Conservation (phyloP, 2,888 invertebrate genomes). For the Lasioglossum malachurum region DNA sequence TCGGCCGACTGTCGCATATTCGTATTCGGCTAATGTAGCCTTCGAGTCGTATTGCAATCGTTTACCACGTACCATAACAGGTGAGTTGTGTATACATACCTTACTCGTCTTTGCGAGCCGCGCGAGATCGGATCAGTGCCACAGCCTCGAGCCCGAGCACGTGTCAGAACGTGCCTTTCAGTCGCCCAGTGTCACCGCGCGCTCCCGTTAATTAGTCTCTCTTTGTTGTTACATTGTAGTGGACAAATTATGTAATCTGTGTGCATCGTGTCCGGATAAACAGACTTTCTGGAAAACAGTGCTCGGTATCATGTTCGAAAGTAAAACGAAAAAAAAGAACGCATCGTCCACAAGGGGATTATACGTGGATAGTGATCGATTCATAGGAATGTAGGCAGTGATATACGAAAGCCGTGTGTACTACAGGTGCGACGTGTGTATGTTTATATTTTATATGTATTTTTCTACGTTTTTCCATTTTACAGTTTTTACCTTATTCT, state of each 20-base stretch:
- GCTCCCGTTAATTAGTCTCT: conserved; percentile 51
- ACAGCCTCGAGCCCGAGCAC: conserved; percentile 63
- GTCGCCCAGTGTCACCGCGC: conserved; percentile 59
- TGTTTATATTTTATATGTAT: conserved; percentile 2
- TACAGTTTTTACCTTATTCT: neutral
- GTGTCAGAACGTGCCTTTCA: conserved; percentile 62
- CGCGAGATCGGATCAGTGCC: conserved; percentile 65
- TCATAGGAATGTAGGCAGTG: conserved; percentile 18
- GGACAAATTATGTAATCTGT: conserved; percentile 62
- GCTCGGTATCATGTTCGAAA: conserved; percentile 39
- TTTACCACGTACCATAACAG: conserved; percentile 63
- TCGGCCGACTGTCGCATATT: conserved; percentile 27
- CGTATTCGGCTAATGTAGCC: conserved; percentile 46
- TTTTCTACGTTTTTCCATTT: neutral
- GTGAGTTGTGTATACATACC: conserved; percentile 66
- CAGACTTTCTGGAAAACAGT: conserved; percentile 21
- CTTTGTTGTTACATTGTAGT: conserved; percentile 48
- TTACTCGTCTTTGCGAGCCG: conserved; percentile 52
- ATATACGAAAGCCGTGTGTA: conserved; percentile 27
- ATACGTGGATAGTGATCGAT: conserved; percentile 33
- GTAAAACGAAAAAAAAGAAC: conserved; percentile 5
- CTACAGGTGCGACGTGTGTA: conserved; percentile 43
- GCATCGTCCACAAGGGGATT: conserved; percentile 28
- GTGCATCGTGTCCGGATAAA: conserved; percentile 38
- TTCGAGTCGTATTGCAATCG: conserved; percentile 44